Conservation (phyloP, 2,113 vertebrate species). For the Urocolius indicus region DNA sequence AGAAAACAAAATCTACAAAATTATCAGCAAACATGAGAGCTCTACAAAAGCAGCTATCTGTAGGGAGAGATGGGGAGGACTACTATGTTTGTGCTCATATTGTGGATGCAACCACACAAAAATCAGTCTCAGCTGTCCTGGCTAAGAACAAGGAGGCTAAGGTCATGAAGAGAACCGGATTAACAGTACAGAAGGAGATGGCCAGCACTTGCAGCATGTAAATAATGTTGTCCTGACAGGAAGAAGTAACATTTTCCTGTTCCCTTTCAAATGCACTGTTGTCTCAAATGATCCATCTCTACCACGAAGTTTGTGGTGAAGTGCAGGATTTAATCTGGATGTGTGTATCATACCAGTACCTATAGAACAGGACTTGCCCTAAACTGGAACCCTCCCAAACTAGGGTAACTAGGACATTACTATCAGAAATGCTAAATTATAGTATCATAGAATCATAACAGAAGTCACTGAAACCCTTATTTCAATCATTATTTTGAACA, state of each 20-base stretch:
- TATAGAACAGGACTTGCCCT: background rate
- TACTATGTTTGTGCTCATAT: background rate
- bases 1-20: background rate
- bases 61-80: background rate
- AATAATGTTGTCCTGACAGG: background rate
- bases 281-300: background rate
- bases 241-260: background rate
- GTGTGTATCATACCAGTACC: background rate
- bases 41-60: background rate
- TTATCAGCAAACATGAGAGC: background rate
- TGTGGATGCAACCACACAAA: background rate
- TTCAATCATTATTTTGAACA: background rate
- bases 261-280: background rate
- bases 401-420: background rate
- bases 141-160: background rate
- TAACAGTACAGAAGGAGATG: background rate
- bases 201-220: background rate
- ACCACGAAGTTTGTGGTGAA: background rate
- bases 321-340: background rate
- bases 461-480: background rate
- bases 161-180: background rate
- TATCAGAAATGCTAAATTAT: background rate
- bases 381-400: background rate
- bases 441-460: too few species aligned
- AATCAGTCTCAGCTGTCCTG: background rate